A percentile compares a stretch with the other conserved stretches of the same genome.
Conservation (phyloP, 2,113 vertebrate species). For the Centropus unirufus region DNA sequence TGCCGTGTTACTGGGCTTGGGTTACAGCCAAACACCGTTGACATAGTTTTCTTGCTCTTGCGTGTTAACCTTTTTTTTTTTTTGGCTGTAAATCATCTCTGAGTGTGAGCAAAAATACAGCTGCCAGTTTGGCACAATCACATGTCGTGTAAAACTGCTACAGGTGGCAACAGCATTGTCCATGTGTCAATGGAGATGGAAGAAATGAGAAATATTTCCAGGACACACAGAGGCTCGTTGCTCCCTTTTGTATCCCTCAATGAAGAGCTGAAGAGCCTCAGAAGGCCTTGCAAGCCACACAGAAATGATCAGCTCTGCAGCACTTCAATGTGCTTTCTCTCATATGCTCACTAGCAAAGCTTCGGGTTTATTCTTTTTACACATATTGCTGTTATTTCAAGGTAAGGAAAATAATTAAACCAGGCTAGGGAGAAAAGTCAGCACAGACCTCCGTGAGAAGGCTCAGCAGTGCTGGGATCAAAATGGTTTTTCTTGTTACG, state of each 20-base stretch:
- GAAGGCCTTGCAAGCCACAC: not conserved
- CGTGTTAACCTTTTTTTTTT: not conserved
- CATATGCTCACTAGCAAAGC: not conserved
- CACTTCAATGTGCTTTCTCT: not conserved
- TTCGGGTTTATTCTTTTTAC: not conserved
- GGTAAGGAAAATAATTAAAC: not conserved
- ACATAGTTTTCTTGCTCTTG: conserved; percentile 40
- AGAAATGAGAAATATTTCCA: not conserved
- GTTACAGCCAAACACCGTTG: conserved; percentile 40
- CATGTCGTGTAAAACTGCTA: not conserved
- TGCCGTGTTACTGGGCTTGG: conserved; percentile 28
- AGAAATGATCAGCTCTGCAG: not conserved
- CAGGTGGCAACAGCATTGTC: not conserved
- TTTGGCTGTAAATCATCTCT: not conserved
- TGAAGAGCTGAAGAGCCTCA: not conserved
- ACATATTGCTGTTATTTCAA: not conserved
- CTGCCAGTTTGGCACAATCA: not conserved
- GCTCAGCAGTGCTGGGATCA: not conserved
- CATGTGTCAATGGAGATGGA: not conserved
- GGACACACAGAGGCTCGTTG: fast-evolving
- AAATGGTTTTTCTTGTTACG: not conserved
- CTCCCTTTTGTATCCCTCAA: not conserved
- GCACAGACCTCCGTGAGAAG: not conserved
- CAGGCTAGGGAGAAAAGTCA: not conserved
- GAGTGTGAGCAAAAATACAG: not conserved